Conservation (phyloP, 2,113 vertebrate genomes). For the Haplochromis vanheusdeni region DNA sequence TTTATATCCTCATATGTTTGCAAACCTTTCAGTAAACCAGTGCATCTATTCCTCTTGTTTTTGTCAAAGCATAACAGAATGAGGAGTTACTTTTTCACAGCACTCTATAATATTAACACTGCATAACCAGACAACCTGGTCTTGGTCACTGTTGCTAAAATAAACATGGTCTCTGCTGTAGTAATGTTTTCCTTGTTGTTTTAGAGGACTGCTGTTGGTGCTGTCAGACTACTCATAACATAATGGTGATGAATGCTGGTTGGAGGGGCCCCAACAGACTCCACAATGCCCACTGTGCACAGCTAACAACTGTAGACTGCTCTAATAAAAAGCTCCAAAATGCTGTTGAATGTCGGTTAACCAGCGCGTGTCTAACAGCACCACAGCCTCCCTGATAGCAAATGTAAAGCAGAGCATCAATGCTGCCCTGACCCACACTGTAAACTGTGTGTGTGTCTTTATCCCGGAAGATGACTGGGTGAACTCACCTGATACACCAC, state of each 20-base stretch:
- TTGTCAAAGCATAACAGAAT: not conserved
- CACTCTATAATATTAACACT: not conserved
- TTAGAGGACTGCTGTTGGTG: not conserved
- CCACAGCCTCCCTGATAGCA: not conserved
- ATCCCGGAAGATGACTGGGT: not conserved
- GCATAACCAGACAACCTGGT: not conserved
- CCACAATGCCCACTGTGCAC: not conserved
- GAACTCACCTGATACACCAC: conserved; percentile 25
- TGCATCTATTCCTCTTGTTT: not conserved
- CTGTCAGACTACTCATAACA: not conserved
- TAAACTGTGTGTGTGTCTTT: not conserved
- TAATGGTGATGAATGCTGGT: not conserved
- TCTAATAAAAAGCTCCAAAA: not conserved
- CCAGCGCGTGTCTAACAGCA: not conserved
- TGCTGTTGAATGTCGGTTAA: not conserved
- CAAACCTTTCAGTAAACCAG: not conserved
- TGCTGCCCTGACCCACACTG: not conserved
- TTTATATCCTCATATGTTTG: not conserved
- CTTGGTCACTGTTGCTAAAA: not conserved
- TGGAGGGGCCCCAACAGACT: not conserved
- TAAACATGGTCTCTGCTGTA: not conserved
- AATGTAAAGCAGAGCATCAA: not conserved
- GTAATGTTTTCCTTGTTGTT: not conserved
- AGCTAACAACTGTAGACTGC: not conserved
- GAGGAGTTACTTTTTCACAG: not conserved